A percentile compares a stretch with the other conserved stretches of the same genome.
Evolutionary conservation across 2,113 vertebrate species (phyloP).

Genomic region (Sebastes schlegelii): DNA sequence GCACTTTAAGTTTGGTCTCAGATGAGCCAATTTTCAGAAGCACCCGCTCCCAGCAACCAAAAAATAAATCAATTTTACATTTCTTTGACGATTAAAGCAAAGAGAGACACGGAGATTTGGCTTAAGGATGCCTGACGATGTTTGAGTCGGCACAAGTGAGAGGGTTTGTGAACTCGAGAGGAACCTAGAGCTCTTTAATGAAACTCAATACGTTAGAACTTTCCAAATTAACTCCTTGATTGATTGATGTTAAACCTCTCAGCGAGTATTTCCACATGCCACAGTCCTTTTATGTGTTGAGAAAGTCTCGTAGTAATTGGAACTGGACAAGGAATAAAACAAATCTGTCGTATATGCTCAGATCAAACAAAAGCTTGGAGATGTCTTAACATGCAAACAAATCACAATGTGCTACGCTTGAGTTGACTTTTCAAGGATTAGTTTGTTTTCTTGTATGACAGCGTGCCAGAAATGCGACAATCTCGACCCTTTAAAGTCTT

Average conservation of each 20-base stretch:
- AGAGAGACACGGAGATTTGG: background rate
- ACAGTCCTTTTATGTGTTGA: slow-evolving; percentile 5
- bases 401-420: slow-evolving; percentile 12
- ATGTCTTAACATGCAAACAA: slow-evolving; percentile 35
- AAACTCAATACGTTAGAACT: background rate
- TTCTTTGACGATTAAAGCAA: slow-evolving; percentile 7
- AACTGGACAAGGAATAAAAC: background rate
- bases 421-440: slow-evolving; percentile 38
- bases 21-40: slow-evolving; percentile 4
- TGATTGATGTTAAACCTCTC: background rate
- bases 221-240: slow-evolving; percentile 2
- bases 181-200: background rate
- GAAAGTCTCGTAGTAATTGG: slow-evolving; percentile 14
- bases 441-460: slow-evolving; percentile 1
- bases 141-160: slow-evolving; percentile 13
- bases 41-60: background rate
- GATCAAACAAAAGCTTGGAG: slow-evolving; percentile 33
- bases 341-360: slow-evolving; percentile 3
- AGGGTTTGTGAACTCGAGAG: background rate
- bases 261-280: background rate
- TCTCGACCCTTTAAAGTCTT: background rate
- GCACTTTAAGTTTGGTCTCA: slow-evolving; percentile 15
- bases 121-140: slow-evolving; percentile 11
- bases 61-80: slow-evolving; percentile 4
- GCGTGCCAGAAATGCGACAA: background rate